Evolutionary conservation across 37 sponge, comb jelly and placozoan species (phyloP), one percentile per base, ranked within the genome.

Genomic region (Cladorhizidae sp.): DNA sequence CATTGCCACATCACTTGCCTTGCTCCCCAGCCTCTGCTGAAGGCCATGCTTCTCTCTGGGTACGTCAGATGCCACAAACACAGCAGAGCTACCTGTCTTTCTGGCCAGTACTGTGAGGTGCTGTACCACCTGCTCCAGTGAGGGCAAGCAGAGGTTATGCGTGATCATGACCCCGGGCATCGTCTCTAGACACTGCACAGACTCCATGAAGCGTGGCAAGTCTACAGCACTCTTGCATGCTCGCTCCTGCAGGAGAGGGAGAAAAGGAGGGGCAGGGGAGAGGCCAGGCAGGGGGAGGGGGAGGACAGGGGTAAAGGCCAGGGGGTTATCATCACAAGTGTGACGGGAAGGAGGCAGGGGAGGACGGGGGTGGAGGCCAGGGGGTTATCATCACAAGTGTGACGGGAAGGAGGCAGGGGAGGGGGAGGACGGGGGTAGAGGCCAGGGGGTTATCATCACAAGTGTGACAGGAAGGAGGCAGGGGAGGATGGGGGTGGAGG

Each of bases 141-240:
- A 55, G 0, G 93, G 95, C 11, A 85, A 51, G 54, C 95, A 95
- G 39, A 95, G 73, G 22, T 92, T 89, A 32, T 81, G 40, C 15
- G 86, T 88, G 41, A 95, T 65, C 21, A 31, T 82, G 18, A 56
- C 78, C 25, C 79, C 74, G 9, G 79, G 81, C 21, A 77, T 31
- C 40, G 85, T 75, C 49, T 89, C 93, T 55, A 95, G 69, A 40
- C 96, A 95, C 72, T 95, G 96, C 7, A 51, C 77, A 26, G 96
- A 95, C 79, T 92, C 96, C 90, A 95, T 89, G 81, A 80, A 92
- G 49, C 73, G 56, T 15, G 38, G 56, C 6, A 21, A n/a, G 42
- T 83, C 89, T 40, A 67, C 70, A 3, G 74, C 93, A 82, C 57
- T 80, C 40, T 89, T 77, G 82, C 96, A 95, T 20, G 94, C 87